Conservation (phyloP, 1,140 invertebrate species). For the Xylocopa sonorina region DNA sequence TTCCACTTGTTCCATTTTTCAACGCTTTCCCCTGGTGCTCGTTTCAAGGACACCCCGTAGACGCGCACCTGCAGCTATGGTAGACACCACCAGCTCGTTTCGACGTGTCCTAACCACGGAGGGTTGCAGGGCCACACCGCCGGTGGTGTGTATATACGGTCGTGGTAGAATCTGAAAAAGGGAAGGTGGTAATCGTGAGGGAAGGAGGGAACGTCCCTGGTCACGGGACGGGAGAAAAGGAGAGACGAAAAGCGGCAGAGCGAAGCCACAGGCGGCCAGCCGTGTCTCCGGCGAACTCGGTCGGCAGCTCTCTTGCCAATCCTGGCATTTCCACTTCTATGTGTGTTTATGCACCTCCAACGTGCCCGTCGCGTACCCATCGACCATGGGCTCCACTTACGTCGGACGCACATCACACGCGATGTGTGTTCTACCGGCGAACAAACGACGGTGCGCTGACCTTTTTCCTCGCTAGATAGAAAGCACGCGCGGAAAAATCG, state of each 20-base stretch:
- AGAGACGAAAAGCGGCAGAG: constrained; percentile 74
- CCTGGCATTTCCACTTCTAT: constrained; percentile 69
- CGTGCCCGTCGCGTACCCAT: constrained; percentile 47
- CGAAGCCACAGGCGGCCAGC: constrained; percentile 75
- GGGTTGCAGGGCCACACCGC: constrained; percentile 66
- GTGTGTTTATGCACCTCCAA: constrained; percentile 67
- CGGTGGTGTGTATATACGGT: constrained; percentile 37
- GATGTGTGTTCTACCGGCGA: constrained; percentile 57
- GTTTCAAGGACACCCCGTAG: constrained; percentile 54
- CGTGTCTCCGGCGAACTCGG: constrained; percentile 75
- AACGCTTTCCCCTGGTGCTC: background rate
- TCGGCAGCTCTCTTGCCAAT: constrained; percentile 57
- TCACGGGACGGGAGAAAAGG: constrained; percentile 50
- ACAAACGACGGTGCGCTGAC: constrained; percentile 60
- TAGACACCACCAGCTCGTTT: constrained; percentile 31
- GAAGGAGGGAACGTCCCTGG: constrained; percentile 1
- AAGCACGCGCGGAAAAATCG: constrained; percentile 44
- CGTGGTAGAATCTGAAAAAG: constrained; percentile 37
- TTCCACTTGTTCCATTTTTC: background rate
- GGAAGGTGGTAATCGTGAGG: constrained; percentile 45
- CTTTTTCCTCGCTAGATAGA: constrained; percentile 47
- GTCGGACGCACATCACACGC: constrained; percentile 64
- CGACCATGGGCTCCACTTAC: constrained; percentile 61
- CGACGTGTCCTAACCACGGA: constrained; percentile 32
- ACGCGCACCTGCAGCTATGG: constrained; percentile 47